A percentile compares a stretch with the other conserved stretches of the same genome.
Conservation (phyloP, 2,888 invertebrate genomes). For the Drosophila robusta region DNA sequence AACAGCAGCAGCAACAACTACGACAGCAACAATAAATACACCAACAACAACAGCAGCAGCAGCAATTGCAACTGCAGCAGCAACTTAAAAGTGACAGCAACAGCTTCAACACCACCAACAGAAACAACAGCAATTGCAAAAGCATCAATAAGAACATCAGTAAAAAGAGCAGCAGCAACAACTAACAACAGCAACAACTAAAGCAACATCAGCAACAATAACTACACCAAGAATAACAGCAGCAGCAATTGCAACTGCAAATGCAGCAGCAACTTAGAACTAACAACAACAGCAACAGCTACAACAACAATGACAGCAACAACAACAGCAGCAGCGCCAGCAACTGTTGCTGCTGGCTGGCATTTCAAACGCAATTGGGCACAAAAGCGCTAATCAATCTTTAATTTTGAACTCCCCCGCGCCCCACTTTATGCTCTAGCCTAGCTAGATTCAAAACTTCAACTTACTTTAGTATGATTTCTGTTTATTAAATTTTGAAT, state of each 20-base stretch:
- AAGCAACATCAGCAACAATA: neutral
- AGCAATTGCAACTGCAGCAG: neutral
- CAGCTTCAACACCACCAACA: no score
- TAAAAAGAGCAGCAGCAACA: neutral
- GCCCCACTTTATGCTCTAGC: neutral
- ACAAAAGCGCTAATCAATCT: constrained; percentile 9
- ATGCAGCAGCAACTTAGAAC: neutral
- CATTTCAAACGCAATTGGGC: constrained; percentile 24
- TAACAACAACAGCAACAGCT: neutral
- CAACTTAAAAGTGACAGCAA: no score
- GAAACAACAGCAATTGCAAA: neutral
- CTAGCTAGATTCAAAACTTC: no score
- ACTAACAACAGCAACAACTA: neutral
- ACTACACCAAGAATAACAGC: neutral
- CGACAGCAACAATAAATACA: neutral
- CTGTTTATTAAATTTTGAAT: no score
- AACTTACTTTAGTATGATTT: no score
- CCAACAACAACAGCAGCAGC: neutral
- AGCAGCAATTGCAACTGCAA: no score
- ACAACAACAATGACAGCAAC: neutral
- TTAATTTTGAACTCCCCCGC: constrained; percentile 1
- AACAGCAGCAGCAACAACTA: no score
- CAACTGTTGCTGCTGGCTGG: constrained; percentile 15
- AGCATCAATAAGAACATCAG: no score
- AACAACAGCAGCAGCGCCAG: neutral